phyloP scores from a whole-genome alignment of 2,797 vertebrate genomes.

The Neoniphon sammara region DNA sequence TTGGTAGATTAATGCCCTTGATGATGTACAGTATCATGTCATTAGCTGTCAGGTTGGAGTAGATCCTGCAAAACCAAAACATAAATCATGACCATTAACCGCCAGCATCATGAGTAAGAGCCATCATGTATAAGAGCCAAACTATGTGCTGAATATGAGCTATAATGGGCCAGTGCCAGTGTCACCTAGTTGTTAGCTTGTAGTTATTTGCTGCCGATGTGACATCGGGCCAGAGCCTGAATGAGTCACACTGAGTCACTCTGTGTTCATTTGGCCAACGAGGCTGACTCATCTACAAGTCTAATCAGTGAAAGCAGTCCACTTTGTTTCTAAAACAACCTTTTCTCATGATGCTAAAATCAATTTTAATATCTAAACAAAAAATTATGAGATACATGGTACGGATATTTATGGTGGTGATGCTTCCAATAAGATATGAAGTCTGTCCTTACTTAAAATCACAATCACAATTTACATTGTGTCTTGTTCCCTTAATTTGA shows the following conservation, averaged over 20 bases:
- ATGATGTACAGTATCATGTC: constrained; percentile 88
- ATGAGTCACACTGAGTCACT: constrained; percentile 63
- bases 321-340: constrained; percentile 13
- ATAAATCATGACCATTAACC: constrained; percentile 19
- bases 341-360: constrained; percentile 29
- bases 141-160: constrained; percentile 21
- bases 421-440: background rate
- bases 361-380: background rate
- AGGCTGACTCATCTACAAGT: constrained; percentile 48
- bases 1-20: constrained; percentile 87
- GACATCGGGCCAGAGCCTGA: constrained; percentile 51
- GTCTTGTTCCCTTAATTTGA: no score
- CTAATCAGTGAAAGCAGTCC: constrained; percentile 3
- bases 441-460: background rate
- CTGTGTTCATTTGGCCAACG: constrained; percentile 16
- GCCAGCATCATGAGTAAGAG: constrained; percentile 23
- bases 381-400: background rate
- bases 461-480: no score
- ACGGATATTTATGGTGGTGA: background rate
- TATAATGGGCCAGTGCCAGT: constrained; percentile 51
- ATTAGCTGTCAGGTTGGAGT: constrained; percentile 83
- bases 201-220: background rate
- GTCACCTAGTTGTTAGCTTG: constrained; percentile 39
- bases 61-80: constrained; percentile 75
- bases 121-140: constrained; percentile 37